phyloP scores from a whole-genome alignment of 1,140 invertebrate species.

The Anadara kagoshimensis region DNA sequence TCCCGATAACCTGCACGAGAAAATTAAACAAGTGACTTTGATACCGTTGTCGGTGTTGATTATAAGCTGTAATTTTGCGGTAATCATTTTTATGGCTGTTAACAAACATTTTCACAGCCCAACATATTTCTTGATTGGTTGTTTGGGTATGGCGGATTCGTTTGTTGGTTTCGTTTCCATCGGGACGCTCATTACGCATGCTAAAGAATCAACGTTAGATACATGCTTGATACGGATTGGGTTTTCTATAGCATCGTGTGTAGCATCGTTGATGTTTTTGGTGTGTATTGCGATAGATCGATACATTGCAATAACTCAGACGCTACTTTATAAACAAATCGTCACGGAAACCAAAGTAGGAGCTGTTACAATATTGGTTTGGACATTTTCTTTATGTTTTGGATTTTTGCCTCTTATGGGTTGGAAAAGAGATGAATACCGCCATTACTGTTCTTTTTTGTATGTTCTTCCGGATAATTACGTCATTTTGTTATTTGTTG shows the following conservation, averaged over 20 bases:
- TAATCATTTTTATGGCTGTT: conserved; percentile 36
- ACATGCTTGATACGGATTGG: conserved; percentile 50
- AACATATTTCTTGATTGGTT: conserved; percentile 48
- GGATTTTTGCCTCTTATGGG: conserved; percentile 56
- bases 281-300: conserved; percentile 55
- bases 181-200: conserved; percentile 45
- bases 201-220: conserved; percentile 42
- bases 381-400: conserved; percentile 42
- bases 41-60: conserved; percentile 53
- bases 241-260: conserved; percentile 41
- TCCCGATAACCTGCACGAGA: conserved; percentile 49
- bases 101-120: conserved; percentile 50
- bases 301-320: conserved; percentile 52
- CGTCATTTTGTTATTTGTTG: conserved; percentile 43
- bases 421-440: conserved; percentile 42
- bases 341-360: conserved; percentile 40
- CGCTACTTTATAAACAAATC: conserved; percentile 42
- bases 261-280: conserved; percentile 46
- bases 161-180: conserved; percentile 57
- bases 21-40: conserved; percentile 46
- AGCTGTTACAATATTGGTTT: conserved; percentile 29
- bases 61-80: conserved; percentile 44
- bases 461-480: conserved; percentile 49
- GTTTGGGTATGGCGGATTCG: conserved; percentile 49
- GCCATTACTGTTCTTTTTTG: conserved; percentile 55